Evolutionary conservation across 2,113 vertebrate species (phyloP).

Genomic region (Melanerpes aurifrons): DNA sequence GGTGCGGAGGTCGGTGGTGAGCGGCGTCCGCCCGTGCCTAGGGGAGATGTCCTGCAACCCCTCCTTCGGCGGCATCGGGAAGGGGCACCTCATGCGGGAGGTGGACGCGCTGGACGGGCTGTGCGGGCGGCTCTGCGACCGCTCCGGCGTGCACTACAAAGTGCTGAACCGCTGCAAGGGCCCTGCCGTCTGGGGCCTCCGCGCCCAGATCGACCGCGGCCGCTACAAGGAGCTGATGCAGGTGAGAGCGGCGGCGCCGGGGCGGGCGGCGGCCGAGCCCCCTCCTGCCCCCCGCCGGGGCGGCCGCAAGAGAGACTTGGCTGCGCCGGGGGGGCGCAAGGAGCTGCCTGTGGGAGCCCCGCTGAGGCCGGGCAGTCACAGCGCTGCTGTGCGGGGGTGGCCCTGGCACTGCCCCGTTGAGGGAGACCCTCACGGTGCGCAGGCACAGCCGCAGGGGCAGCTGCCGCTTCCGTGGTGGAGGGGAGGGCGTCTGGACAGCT

Average conservation of each 20-base stretch:
- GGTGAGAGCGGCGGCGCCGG: slow-evolving; percentile 70
- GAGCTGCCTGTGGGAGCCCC: no score
- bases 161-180: slow-evolving; percentile 92
- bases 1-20: neutral
- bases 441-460: no score
- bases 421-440: no score
- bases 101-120: slow-evolving; percentile 93
- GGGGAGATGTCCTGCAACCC: slow-evolving; percentile 96
- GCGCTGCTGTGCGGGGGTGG: no score
- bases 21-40: neutral
- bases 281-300: neutral
- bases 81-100: slow-evolving; percentile 92
- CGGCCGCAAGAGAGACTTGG: no score
- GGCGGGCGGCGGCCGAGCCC: neutral
- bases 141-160: slow-evolving; percentile 91
- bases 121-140: slow-evolving; percentile 90
- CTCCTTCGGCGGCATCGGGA: slow-evolving; percentile 93
- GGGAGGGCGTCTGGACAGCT: no score
- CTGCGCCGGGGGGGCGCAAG: no score
- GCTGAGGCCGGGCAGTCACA: no score
- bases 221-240: slow-evolving; percentile 88
- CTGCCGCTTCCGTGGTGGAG: no score
- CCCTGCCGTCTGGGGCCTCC: slow-evolving; percentile 94
- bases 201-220: slow-evolving; percentile 92
- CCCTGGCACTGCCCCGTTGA: no score